Evolutionary conservation across 1,140 invertebrate species (phyloP).

Genomic region (Brachystomella parvula): DNA sequence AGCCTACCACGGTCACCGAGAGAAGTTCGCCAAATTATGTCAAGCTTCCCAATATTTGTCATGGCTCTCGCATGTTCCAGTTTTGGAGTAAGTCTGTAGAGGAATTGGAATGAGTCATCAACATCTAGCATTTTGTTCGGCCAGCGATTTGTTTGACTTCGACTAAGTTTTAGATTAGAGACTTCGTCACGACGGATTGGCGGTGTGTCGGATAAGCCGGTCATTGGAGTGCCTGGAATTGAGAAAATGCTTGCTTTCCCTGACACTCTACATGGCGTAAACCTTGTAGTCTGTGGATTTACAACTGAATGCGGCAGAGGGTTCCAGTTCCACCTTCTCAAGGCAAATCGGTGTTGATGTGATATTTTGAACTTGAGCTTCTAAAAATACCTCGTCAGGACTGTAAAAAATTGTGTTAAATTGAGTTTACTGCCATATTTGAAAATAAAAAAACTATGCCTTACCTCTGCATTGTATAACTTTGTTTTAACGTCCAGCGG

Average conservation of each 20-base stretch:
- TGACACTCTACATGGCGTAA: no score
- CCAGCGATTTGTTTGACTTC: conserved; percentile 2
- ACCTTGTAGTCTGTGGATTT: conserved; percentile 27
- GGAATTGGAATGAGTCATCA: conserved; percentile 68
- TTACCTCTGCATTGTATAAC: conserved; percentile 89
- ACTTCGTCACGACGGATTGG: conserved; percentile 1
- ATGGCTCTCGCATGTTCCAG: conserved; percentile 62
- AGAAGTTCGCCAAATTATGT: conserved; percentile 95
- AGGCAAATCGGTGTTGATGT: conserved; percentile 80
- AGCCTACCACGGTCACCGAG: conserved; percentile 88
- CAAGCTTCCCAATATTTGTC: conserved; percentile 89
- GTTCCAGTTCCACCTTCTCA: conserved; percentile 84
- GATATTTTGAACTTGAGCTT: conserved; percentile 94
- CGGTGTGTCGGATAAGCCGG: background rate
- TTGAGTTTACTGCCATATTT: conserved; percentile 1
- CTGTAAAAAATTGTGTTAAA: no score
- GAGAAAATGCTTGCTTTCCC: background rate
- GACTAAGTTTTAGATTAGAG: background rate
- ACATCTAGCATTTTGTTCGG: conserved; percentile 38
- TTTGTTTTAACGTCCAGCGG: conserved; percentile 98
- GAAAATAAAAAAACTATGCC: background rate
- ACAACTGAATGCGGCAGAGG: conserved; percentile 76
- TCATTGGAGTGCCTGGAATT: conserved; percentile 13
- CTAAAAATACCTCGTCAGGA: conserved; percentile 93
- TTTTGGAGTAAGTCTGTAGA: conserved; percentile 81